These are phyloP conservation scores for Halcyon smyrnensis DNA, from an alignment of 2,797 vertebrate species.

Conservation along the genomic window DNA sequence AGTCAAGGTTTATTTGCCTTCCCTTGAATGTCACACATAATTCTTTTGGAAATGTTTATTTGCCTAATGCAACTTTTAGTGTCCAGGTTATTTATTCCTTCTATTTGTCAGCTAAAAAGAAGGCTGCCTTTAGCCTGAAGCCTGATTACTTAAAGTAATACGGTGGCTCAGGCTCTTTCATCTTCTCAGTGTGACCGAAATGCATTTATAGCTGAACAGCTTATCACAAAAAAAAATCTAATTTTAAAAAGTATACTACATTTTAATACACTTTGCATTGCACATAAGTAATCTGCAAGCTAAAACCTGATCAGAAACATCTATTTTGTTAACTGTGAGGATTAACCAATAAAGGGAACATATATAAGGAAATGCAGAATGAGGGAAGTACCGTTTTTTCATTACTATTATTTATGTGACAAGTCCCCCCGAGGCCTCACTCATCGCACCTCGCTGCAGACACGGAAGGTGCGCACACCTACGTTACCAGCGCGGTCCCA, in stretches of 20 bases:
- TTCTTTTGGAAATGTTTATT: slow-evolving; percentile 84
- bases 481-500: fast-evolving
- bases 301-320: slow-evolving; percentile 31
- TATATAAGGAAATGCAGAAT: not conserved
- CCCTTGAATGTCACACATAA: slow-evolving; percentile 78
- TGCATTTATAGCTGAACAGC: slow-evolving; percentile 15
- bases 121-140: slow-evolving; percentile 72
- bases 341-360: not conserved
- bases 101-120: slow-evolving; percentile 77
- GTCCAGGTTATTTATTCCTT: slow-evolving; percentile 80
- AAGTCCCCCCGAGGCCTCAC: fast-evolving
- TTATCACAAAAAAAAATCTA: slow-evolving; percentile 33
- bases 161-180: slow-evolving; percentile 40
- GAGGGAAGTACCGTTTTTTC: not conserved
- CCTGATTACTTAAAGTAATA: slow-evolving; percentile 72
- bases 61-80: slow-evolving; percentile 84
- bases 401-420: not conserved
- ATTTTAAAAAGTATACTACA: slow-evolving; percentile 34
- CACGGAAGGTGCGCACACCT: fast-evolving
- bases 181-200: slow-evolving; percentile 46
- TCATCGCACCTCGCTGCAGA: not conserved
- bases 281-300: not conserved
- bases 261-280: slow-evolving; percentile 5
- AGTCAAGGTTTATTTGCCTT: slow-evolving; percentile 82
- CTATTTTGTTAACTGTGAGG: slow-evolving; percentile 13